Evolutionary conservation across 1,140 invertebrate genomes (phyloP).

Genomic region (Drosophila ogumai): DNA sequence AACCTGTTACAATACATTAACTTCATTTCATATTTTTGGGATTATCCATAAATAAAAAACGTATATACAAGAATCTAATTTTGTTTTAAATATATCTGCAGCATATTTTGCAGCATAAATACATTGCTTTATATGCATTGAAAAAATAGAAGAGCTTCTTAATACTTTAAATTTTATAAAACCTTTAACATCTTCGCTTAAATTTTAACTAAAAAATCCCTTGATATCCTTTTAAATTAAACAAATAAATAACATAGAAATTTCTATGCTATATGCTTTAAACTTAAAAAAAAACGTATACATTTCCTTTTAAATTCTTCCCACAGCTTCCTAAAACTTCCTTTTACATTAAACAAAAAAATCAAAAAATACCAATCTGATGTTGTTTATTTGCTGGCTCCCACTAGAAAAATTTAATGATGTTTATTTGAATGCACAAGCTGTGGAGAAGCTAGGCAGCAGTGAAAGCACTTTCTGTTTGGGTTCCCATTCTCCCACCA

Average conservation of each 20-base stretch:
- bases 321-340: not conserved
- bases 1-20: not conserved
- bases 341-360: not conserved
- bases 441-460: slow-evolving; percentile 20
- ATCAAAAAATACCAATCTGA: not conserved
- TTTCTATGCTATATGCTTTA: not conserved
- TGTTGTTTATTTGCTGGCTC: slow-evolving; percentile 20
- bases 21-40: slow-evolving; percentile 37
- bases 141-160: not conserved
- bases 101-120: slow-evolving; percentile 8
- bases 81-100: not conserved
- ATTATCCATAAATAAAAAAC: slow-evolving; percentile 22
- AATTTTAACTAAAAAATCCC: not conserved
- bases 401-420: slow-evolving; percentile 22
- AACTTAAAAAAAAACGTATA: not conserved
- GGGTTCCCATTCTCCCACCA: not conserved
- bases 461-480: slow-evolving; percentile 23
- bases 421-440: slow-evolving; percentile 43
- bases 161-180: not conserved
- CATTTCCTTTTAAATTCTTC: not conserved
- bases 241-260: not conserved
- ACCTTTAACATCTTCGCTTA: not conserved
- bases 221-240: not conserved
- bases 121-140: not conserved
- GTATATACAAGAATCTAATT: slow-evolving; percentile 5